phyloP scores from a whole-genome alignment of 2,797 vertebrate genomes.

The Cynodonichthys magdalenae region DNA sequence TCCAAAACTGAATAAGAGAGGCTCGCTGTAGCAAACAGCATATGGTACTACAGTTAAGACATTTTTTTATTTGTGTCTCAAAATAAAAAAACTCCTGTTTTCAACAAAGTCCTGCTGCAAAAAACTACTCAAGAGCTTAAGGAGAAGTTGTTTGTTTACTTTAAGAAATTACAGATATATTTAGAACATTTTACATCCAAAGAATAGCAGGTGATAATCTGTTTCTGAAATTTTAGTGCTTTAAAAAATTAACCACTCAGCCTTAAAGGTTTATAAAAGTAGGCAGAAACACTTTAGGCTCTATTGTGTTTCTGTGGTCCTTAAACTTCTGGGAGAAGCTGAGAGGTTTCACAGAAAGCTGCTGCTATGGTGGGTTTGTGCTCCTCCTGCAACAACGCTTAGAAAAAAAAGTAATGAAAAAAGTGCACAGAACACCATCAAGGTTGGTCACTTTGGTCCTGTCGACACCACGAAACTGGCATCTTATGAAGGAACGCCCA shows the following conservation, averaged over 20 bases:
- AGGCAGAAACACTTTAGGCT: not conserved
- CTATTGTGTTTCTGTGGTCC: not conserved
- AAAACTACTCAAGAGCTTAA: conserved; percentile 7
- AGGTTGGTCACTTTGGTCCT: not conserved
- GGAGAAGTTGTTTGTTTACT: not conserved
- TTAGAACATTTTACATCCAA: conserved; percentile 3
- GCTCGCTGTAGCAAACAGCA: conserved; percentile 47
- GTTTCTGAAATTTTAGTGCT: too few species aligned
- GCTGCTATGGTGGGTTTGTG: not conserved
- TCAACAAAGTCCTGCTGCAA: not conserved
- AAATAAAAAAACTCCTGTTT: conserved; percentile 14
- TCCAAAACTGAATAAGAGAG: conserved; percentile 37
- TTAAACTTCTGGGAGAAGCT: not conserved
- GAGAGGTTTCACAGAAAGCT: not conserved
- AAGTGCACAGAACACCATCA: not conserved
- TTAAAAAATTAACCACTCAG: not conserved
- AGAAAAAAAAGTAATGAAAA: not conserved
- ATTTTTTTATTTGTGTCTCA: conserved; percentile 32
- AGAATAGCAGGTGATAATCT: too few species aligned
- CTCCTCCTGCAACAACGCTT: not conserved
- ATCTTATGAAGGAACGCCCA: too few species aligned
- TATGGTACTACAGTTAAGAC: conserved; percentile 28
- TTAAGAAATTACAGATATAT: not conserved
- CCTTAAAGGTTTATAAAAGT: not conserved
- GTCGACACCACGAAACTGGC: too few species aligned